A percentile compares a stretch with the other conserved stretches of the same genome.
Conservation (phyloP, 64 coral and sea anemone species). For the Acropora tenuis region DNA sequence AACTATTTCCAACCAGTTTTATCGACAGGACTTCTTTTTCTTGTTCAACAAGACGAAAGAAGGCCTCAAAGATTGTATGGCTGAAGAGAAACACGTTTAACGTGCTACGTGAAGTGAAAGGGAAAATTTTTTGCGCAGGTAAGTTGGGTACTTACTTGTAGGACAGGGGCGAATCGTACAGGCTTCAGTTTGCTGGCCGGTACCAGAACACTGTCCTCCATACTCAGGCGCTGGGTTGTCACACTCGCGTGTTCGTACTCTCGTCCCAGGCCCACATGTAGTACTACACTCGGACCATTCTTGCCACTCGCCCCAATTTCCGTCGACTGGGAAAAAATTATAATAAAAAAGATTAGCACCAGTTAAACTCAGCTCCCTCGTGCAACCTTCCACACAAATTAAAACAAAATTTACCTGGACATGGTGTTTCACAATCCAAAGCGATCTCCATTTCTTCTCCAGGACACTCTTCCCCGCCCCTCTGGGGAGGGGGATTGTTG, state of each 20-base stretch:
- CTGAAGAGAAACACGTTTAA: too few species aligned
- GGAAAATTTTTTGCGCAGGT: too few species aligned
- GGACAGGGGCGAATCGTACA: slow-evolving; percentile 59
- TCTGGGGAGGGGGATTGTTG: slow-evolving; percentile 36
- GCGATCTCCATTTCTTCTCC: slow-evolving; percentile 12
- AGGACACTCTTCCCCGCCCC: slow-evolving; percentile 48
- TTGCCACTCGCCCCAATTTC: slow-evolving; percentile 75
- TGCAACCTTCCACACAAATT: neutral
- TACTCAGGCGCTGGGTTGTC: slow-evolving; percentile 49
- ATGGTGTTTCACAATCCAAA: slow-evolving; percentile 25
- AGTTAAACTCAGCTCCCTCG: too few species aligned
- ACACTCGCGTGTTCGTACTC: slow-evolving; percentile 59
- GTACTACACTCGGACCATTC: slow-evolving; percentile 68
- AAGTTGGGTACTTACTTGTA: slow-evolving; percentile 9
- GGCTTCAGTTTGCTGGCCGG: slow-evolving; percentile 4
- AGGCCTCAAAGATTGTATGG: too few species aligned
- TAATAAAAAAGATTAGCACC: neutral
- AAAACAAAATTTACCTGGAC: slow-evolving; percentile 31
- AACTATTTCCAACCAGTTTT: too few species aligned
- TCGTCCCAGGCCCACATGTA: slow-evolving; percentile 62
- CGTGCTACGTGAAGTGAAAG: too few species aligned
- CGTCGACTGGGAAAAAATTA: slow-evolving; percentile 53
- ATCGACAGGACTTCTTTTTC: too few species aligned
- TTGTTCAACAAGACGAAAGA: too few species aligned
- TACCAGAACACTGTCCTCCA: slow-evolving; percentile 63